Evolutionary conservation across 2,888 invertebrate genomes (phyloP), one percentile per base, ranked within the genome.

Genomic region (Meganola albula): DNA sequence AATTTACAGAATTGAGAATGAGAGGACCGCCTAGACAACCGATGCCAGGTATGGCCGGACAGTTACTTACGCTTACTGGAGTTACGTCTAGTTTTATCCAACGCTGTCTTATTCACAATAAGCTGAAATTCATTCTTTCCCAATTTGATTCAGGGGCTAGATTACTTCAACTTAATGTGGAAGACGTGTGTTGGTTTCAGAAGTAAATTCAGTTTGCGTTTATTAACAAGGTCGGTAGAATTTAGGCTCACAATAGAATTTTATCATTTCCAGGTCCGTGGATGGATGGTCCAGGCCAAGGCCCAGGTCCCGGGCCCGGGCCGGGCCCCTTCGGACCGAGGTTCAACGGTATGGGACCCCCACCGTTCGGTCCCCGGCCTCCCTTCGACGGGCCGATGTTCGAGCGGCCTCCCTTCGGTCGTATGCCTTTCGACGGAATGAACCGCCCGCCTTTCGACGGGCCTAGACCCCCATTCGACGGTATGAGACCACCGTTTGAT

Each of bases 1-100:
- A 50, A 61, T 73, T 84, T 80, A 32, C 84, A 84, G 85, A 85
- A 45, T 61, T 80, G 57, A 70, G 83, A 74, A 78, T 85, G 79
- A 71, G 85, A 63, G 82, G 79, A 45, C 77, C 77, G 31, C 77
- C 74, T 53, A 64, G 77, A 41, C 74, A 63, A 46, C 74, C 74
- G 32, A 64, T 76, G 64, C 62, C 74, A 79, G 80, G 83, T 78
- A 77, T 58, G 71, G 37, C 46, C 52, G 35, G 39, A 37, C 37
- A 29, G 31, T 35, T 33, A 42, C 34, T 32, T 27, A 40, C 40
- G 24, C 39, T 43, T 25, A 27, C 31, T 34, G 24, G 10, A 1
- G 5, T 16, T 13, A 6, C 9, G 16, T 18, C 11, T n/a, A n/a
- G n/a, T n/a, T n/a, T n/a, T 10, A 12, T 13, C 18, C 12, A 10